Conservation (phyloP, 2,113 vertebrate genomes). For the Origma solitaria region DNA sequence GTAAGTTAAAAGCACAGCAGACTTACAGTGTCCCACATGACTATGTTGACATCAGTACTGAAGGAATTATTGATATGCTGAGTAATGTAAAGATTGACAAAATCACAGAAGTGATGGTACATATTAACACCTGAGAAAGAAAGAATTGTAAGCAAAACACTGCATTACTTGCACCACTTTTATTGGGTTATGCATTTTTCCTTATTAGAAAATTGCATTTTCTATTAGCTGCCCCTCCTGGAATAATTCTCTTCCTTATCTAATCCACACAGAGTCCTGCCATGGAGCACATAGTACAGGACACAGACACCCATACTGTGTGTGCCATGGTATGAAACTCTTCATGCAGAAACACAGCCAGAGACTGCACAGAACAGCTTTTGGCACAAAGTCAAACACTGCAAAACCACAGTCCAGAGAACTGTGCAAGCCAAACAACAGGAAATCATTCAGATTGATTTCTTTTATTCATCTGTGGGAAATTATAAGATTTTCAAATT, state of each 20-base stretch:
- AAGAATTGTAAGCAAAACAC: background rate
- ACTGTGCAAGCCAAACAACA: background rate
- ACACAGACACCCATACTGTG: background rate
- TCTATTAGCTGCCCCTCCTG: background rate
- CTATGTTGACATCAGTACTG: slow-evolving; percentile 83
- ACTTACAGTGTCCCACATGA: slow-evolving; percentile 99
- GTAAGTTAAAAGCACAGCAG: background rate
- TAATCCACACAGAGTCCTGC: background rate
- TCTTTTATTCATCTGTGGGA: background rate
- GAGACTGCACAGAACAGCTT: background rate
- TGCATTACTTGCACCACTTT: background rate
- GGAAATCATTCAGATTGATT: background rate
- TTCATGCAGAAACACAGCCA: background rate
- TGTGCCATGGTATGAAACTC: background rate
- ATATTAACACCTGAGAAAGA: slow-evolving; percentile 89
- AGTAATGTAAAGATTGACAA: slow-evolving; percentile 94
- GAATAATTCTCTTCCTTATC: background rate
- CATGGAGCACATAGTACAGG: background rate
- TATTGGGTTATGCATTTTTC: background rate
- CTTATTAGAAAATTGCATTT: background rate
- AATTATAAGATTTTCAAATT: background rate
- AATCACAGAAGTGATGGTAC: slow-evolving; percentile 99
- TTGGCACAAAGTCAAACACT: background rate
- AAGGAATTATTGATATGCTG: slow-evolving; percentile 96
- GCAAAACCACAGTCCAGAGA: background rate